Evolutionary conservation across 2,888 invertebrate genomes (phyloP), one percentile per base, ranked within the genome.

Genomic region (Eledona agricola): DNA sequence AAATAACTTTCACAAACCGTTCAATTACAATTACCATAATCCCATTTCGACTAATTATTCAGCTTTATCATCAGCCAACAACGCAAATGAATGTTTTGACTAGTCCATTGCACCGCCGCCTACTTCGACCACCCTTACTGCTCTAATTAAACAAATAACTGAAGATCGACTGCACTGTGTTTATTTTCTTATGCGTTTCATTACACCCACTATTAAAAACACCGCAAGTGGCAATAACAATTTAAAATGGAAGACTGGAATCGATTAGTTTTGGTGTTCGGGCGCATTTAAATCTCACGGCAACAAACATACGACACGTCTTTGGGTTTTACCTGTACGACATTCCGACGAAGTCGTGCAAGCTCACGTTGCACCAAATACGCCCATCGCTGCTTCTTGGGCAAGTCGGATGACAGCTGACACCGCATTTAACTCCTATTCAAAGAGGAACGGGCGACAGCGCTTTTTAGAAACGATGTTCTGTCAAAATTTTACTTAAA

Each of bases 301-400:
- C 11, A 37, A 43, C 32, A 32, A 42, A 31, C 37, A 29, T 31
- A 46, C 10, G 13, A 7, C 4, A 34, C 11, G 9, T 31, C 28
- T 35, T 12, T 12, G 1, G 26, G 9, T 29, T 37, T 57, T 58
- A 60, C 60, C 60, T 60, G 51, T 9, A 20, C 12, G 20, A 25
- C 34, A 29, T 32, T 17, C 22, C 38, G 45, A 45, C 31, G 31
- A 16, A n/a, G n/a, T n/a, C 32, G 38, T 50, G 34, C 38, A 32
- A 45, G 51, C 50, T 49, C 54, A 57, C 55, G 43, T 59, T 46
- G 32, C 51, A 51, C 32, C 49, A 51, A 42, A 57, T 52, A 56
- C 55, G 55, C 55, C 55, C 59, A 60, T 60, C 50, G 53, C 58
- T 57, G n/a, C n/a, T n/a, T n/a, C n/a, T 43, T 38, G 40, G 40